A percentile compares a stretch with the other conserved stretches of the same genome.
phyloP scores from a whole-genome alignment of 2,113 vertebrate species.

The Tricholaema leucomelas region DNA sequence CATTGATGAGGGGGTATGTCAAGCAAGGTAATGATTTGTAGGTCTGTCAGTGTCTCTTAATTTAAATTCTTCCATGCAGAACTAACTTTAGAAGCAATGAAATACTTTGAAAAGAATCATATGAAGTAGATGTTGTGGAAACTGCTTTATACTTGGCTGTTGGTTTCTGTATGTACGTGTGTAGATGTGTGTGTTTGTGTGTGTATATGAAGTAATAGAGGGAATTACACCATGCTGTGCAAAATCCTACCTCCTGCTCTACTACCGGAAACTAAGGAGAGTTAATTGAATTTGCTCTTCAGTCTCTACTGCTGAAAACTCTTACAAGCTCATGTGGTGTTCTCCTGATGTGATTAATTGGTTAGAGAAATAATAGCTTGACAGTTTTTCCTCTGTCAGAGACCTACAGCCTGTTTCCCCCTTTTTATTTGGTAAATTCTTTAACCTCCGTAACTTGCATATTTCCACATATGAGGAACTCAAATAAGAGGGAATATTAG shows the following conservation, averaged over 20 bases:
- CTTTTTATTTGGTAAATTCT: neutral
- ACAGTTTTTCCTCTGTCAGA: neutral
- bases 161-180: neutral
- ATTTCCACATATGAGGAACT: neutral
- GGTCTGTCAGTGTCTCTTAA: neutral
- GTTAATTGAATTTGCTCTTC: neutral
- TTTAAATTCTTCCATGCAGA: neutral
- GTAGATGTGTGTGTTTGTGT: too few species aligned
- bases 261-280: neutral
- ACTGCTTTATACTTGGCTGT: neutral
- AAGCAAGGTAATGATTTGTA: conserved; percentile 21
- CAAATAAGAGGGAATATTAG: neutral
- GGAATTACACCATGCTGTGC: neutral
- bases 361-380: neutral
- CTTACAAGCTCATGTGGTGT: neutral
- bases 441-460: neutral
- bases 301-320: neutral
- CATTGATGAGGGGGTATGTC: neutral
- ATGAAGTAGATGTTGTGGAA: neutral
- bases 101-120: neutral
- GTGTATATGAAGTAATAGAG: neutral
- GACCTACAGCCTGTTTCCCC: neutral
- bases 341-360: conserved; percentile 34
- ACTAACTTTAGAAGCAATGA: neutral
- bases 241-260: neutral